phyloP scores from a whole-genome alignment of 2,113 vertebrate genomes.

The Sminthopsis crassicaudata region DNA sequence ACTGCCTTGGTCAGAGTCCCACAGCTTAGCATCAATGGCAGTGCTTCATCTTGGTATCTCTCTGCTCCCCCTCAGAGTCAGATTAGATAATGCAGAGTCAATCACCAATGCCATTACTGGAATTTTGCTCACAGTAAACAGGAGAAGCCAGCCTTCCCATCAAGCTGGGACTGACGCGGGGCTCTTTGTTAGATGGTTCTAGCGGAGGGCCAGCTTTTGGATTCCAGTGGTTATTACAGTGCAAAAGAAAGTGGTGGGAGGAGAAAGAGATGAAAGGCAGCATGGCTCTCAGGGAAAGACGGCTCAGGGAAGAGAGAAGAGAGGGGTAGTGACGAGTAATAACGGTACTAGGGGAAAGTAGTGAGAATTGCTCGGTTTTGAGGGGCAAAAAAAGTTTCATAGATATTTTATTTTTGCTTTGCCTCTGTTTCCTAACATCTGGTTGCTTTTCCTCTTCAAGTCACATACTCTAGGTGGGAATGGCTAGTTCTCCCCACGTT shows the following conservation, averaged over 20 bases:
- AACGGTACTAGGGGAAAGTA: background rate
- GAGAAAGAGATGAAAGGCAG: background rate
- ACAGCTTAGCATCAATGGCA: background rate
- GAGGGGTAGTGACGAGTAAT: background rate
- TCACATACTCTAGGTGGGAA: background rate
- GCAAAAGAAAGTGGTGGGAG: background rate
- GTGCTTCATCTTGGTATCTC: slow-evolving; percentile 51
- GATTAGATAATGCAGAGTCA: slow-evolving; percentile 25
- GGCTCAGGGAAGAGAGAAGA: background rate
- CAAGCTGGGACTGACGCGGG: background rate
- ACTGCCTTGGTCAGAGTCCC: slow-evolving; percentile 45
- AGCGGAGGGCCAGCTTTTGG: background rate
- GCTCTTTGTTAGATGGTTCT: background rate
- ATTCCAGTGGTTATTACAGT: background rate
- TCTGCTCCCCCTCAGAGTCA: slow-evolving; percentile 55
- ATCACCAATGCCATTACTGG: slow-evolving; percentile 33
- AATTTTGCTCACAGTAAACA: slow-evolving; percentile 44
- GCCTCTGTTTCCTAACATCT: background rate
- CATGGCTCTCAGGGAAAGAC: background rate
- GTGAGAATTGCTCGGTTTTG: background rate
- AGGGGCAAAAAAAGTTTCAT: background rate
- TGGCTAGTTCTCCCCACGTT: background rate
- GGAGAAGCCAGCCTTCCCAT: slow-evolving; percentile 7
- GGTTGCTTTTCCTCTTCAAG: background rate
- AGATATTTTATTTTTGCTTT: background rate